Percentiles rank a stretch among this genome's conserved stretches.
Conservation (phyloP, 2,888 invertebrate species). For the Caenorhabditis panamensis region DNA sequence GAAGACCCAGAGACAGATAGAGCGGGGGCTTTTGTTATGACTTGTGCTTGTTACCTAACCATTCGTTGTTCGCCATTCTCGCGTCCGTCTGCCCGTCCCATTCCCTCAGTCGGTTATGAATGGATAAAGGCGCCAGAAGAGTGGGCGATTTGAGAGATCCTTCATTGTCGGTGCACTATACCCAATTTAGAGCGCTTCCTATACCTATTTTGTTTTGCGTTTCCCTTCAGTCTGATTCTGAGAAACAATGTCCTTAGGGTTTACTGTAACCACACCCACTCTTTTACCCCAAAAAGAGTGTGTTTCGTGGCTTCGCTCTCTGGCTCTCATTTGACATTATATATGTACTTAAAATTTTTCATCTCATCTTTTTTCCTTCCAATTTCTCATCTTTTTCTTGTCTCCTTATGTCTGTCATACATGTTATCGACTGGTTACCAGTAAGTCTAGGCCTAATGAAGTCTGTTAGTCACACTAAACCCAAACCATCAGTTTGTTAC, state of each 20-base stretch:
- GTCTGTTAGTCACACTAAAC: neutral
- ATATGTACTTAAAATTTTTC: neutral
- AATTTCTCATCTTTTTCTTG: too few species aligned
- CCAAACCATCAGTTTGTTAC: too few species aligned
- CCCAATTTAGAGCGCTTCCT: slow-evolving; percentile 1
- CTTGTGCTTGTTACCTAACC: slow-evolving; percentile 48
- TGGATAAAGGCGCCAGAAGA: slow-evolving; percentile 9
- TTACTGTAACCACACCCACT: neutral
- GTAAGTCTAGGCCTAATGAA: slow-evolving; percentile 13
- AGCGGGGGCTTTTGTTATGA: slow-evolving; percentile 27
- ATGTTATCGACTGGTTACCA: too few species aligned
- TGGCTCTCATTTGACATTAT: neutral
- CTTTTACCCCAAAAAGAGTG: too few species aligned
- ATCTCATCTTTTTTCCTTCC: slow-evolving; percentile 7
- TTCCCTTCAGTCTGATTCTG: slow-evolving; percentile 3
- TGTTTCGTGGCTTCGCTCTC: neutral
- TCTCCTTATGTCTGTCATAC: too few species aligned
- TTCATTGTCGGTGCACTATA: slow-evolving; percentile 31
- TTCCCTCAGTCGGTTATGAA: neutral
- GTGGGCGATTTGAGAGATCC: neutral
- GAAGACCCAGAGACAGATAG: slow-evolving; percentile 13
- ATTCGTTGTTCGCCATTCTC: slow-evolving; percentile 30
- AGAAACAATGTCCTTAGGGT: slow-evolving; percentile 13
- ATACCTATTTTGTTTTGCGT: slow-evolving; percentile 18
- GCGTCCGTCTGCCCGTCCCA: slow-evolving; percentile 9